phyloP scores from a whole-genome alignment of 2,888 invertebrate genomes.

The Lasioglossum zephyrum region DNA sequence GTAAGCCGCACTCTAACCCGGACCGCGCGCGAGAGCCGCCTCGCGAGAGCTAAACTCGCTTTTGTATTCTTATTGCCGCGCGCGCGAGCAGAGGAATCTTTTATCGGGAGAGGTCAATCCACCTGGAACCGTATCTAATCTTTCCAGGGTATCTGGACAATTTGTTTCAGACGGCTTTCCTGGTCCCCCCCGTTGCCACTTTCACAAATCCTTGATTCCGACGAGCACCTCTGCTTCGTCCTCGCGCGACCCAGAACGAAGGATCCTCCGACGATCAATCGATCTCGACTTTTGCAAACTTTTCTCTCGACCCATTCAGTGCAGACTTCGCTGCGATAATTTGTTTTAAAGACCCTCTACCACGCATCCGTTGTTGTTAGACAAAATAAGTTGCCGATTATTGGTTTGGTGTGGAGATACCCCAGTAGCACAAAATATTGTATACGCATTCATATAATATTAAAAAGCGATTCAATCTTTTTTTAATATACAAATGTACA shows the following conservation, averaged over 20 bases:
- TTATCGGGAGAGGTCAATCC: conserved; percentile 54
- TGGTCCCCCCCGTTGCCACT: conserved; percentile 47
- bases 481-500: too few species aligned
- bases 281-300: neutral
- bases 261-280: neutral
- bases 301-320: neutral
- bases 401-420: neutral
- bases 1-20: conserved; percentile 67
- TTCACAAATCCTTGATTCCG: conserved; percentile 44
- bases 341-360: too few species aligned
- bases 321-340: neutral
- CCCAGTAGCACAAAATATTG: too few species aligned
- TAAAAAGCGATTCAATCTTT: too few species aligned
- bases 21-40: conserved; percentile 45
- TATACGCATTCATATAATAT: too few species aligned
- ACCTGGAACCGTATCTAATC: conserved; percentile 56
- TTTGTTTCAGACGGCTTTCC: conserved; percentile 51
- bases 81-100: conserved; percentile 26
- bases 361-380: too few species aligned
- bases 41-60: conserved; percentile 33
- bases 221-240: neutral
- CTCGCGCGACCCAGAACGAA: neutral
- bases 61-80: conserved; percentile 43
- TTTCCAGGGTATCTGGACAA: conserved; percentile 59
- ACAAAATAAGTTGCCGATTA: neutral